These are phyloP conservation scores for Lithophane socia DNA, from an alignment of 2,888 invertebrate genomes.

Conservation along the genomic window DNA sequence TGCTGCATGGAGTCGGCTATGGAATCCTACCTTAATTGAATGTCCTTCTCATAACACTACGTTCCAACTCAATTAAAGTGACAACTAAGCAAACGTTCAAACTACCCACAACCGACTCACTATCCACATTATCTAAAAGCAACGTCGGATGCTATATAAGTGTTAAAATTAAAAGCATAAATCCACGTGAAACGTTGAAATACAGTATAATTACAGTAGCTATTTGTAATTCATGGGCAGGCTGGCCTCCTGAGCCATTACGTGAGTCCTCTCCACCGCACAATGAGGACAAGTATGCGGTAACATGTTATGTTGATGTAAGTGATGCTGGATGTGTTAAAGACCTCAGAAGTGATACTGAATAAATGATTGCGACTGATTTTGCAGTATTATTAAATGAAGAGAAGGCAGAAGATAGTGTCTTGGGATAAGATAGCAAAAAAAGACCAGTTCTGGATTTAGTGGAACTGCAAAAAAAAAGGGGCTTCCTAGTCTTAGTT, in stretches of 20 bases:
- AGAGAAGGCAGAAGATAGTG: background rate
- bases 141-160: constrained; percentile 55
- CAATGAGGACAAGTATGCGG: constrained; percentile 77
- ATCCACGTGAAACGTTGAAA: constrained; percentile 72
- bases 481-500: no score
- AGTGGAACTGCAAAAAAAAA: background rate
- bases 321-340: constrained; percentile 63
- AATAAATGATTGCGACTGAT: background rate
- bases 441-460: background rate
- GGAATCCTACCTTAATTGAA: background rate
- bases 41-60: background rate
- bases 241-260: constrained; percentile 76
- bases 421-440: background rate
- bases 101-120: constrained; percentile 20
- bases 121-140: constrained; percentile 38
- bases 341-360: no score
- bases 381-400: no score
- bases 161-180: constrained; percentile 78
- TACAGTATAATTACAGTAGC: constrained; percentile 76
- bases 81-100: constrained; percentile 25
- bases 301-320: constrained; percentile 61
- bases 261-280: constrained; percentile 73
- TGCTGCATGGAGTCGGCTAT: no score
- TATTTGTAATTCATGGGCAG: constrained; percentile 81
- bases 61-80: constrained; percentile 3